These are phyloP conservation scores for Pammene fasciana DNA, from an alignment of 2,888 invertebrate species.

Conservation along the genomic window DNA sequence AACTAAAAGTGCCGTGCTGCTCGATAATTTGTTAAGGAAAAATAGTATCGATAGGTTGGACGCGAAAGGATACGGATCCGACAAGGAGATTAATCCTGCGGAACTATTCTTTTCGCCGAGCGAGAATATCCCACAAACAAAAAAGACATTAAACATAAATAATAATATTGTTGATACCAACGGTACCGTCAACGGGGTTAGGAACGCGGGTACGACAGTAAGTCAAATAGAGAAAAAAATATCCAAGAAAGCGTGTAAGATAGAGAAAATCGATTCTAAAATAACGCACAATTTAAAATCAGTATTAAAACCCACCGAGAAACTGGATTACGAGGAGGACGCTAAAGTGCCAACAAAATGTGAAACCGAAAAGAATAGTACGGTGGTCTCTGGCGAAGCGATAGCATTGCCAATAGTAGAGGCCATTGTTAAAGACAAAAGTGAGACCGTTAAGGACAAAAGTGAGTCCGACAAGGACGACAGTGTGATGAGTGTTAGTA, in stretches of 20 bases:
- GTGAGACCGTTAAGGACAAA: constrained; percentile 46
- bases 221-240: constrained; percentile 74
- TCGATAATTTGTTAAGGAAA: constrained; percentile 83
- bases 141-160: constrained; percentile 77
- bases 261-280: constrained; percentile 73
- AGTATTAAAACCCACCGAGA: constrained; percentile 72
- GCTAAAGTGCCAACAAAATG: constrained; percentile 50
- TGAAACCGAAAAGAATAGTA: constrained; percentile 50
- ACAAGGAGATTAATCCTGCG: constrained; percentile 73
- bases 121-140: constrained; percentile 67
- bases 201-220: constrained; percentile 70
- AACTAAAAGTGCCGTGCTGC: constrained; percentile 76
- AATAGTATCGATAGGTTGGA: constrained; percentile 82
- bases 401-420: constrained; percentile 46
- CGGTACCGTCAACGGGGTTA: constrained; percentile 62
- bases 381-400: constrained; percentile 44
- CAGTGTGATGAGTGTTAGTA: constrained; percentile 32
- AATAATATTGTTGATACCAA: constrained; percentile 75
- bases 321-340: constrained; percentile 59
- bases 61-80: constrained; percentile 66
- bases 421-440: constrained; percentile 44
- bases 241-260: constrained; percentile 69
- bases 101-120: constrained; percentile 74
- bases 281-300: constrained; percentile 70
- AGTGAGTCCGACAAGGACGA: constrained; percentile 48